These are phyloP conservation scores for Stomatorhinus ivindoensis DNA, from an alignment of 2,113 vertebrate genomes.

Conservation along the genomic window DNA sequence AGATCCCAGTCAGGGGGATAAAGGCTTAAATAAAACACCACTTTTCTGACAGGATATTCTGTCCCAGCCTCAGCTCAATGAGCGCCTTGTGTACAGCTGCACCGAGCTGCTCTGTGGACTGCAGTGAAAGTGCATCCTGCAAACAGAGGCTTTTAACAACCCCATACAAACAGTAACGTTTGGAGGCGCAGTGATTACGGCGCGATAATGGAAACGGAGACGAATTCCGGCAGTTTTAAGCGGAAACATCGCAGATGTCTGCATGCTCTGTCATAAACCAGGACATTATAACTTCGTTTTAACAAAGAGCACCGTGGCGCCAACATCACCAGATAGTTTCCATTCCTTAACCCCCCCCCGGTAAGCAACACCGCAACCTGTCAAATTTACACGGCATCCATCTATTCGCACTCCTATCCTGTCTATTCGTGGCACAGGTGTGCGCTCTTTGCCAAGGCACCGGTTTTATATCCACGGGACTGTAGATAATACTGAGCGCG, in stretches of 20 bases:
- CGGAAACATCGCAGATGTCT: neutral
- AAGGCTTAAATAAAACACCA: neutral
- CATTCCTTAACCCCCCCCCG: neutral
- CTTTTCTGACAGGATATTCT: neutral
- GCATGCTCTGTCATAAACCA: neutral
- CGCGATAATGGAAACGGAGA: neutral
- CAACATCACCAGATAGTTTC: neutral
- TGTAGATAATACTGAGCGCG: neutral
- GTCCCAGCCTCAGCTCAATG: neutral
- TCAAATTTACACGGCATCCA: neutral
- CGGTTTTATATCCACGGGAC: neutral
- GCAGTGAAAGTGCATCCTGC: neutral
- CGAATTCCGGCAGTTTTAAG: neutral
- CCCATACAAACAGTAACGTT: neutral
- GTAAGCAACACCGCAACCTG: neutral
- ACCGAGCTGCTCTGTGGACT: neutral
- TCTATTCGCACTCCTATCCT: neutral
- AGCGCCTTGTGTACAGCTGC: neutral
- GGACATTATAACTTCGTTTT: neutral
- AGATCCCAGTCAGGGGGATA: neutral
- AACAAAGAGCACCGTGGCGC: neutral
- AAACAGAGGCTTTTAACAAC: neutral
- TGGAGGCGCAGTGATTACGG: neutral
- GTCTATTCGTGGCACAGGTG: neutral
- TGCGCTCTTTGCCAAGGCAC: neutral